Base-by-base conservation (phyloP, 1,140 invertebrate genomes). In the Odontomachus brunneus region DNA sequence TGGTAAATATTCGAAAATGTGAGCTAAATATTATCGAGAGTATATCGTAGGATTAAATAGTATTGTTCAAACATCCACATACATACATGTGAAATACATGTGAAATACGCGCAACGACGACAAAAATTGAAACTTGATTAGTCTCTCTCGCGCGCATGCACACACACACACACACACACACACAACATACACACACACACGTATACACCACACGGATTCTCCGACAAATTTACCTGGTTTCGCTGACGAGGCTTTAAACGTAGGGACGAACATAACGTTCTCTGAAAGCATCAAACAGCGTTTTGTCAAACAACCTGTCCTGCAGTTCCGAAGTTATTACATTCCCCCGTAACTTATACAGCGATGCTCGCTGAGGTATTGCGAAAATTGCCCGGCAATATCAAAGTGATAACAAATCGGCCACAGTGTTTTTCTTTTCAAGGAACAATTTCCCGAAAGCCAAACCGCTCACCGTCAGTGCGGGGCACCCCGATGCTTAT, bases 201-300 rank as follows among this genome's bases (percentile, higher is more conserved):
- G 9, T 7, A 44, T 0, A 44, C 4, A 7, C 9, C n/a, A 44
- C 73, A 71, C 78, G 51, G 69, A 57, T 62, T 81, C 29, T 65
- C 59, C 83, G 87, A 60, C 83, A 82, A 87, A 17, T 91, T 94
- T 97, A 97, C 96, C 96, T 97, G 96, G 95, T 89, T 95, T 95
- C 63, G 95, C 95, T 87, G 96, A 96, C 89, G 96, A 96, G 89
- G 96, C 96, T 95, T 97, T 97, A 95, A 97, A 97, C 92, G 96
- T 97, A 83, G 96, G 97, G 89, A 95, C 95, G 89, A 96, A 96
- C 96, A 96, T 96, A 93, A 96, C 95, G 93, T 95, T 95, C 93
- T 96, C 95, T 96, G 95, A 87, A 95, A 96, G 94, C 90, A 93
- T 93, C 91, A 95, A 95, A 94, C 89, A 94, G 71, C 84, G 67